Percentiles rank a stretch among this genome's conserved stretches.
phyloP scores from a whole-genome alignment of 2,113 vertebrate species.

The Plecotus auritus region DNA sequence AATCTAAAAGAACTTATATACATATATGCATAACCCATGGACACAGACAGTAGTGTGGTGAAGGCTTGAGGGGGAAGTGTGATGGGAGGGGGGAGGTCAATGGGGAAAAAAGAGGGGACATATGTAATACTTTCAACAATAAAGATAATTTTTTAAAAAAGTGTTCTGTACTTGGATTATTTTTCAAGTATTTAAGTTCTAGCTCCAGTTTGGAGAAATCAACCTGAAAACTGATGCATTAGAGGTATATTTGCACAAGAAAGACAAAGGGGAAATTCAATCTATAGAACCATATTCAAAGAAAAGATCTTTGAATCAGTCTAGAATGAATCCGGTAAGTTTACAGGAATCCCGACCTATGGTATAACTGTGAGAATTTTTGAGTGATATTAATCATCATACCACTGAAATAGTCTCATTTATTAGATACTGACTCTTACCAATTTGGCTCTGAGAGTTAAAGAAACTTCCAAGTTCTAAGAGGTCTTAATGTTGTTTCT shows the following conservation, averaged over 20 bases:
- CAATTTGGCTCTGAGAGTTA: not conserved
- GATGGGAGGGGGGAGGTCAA: too few relatives aligned
- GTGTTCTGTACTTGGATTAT: not conserved
- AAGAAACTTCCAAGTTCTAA: not conserved
- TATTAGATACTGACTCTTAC: not conserved
- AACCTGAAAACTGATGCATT: constrained; percentile 18
- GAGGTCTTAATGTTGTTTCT: not conserved
- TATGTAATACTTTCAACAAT: too few relatives aligned
- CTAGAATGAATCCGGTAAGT: not conserved
- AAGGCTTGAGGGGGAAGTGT: too few relatives aligned
- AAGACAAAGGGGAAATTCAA: not conserved
- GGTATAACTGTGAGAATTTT: not conserved
- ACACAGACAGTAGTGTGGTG: too few relatives aligned
- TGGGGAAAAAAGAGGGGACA: too few relatives aligned
- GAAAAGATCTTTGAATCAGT: not conserved
- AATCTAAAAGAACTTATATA: not conserved
- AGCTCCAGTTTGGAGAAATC: not conserved
- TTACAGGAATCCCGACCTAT: not conserved
- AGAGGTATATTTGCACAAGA: not conserved
- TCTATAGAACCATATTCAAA: not conserved
- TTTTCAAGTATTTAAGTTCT: not conserved
- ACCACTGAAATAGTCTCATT: not conserved
- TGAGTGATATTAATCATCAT: not conserved
- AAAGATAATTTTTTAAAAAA: too few relatives aligned
- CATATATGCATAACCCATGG: too few relatives aligned